phyloP scores from a whole-genome alignment of 2,113 vertebrate genomes.

The Lycaon pictus region DNA sequence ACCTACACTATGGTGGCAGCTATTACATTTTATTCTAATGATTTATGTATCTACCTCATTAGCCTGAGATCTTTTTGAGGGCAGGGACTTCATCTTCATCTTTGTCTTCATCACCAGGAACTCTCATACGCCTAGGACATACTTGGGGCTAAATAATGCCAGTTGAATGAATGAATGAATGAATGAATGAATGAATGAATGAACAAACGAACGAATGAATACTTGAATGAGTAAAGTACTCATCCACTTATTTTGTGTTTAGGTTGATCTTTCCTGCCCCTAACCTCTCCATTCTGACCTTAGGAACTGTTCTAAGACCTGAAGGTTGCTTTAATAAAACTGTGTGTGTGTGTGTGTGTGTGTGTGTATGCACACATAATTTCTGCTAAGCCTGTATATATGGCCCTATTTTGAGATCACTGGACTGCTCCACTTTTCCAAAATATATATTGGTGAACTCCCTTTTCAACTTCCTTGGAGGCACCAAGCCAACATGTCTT shows the following conservation, averaged over 20 bases:
- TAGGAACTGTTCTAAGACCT: background rate
- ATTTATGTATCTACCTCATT: conserved; percentile 12
- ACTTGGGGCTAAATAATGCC: conserved; percentile 6
- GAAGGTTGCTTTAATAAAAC: conserved; percentile 16
- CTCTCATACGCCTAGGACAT: background rate
- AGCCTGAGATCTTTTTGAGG: conserved; percentile 28
- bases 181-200: background rate
- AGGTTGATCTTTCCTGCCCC: background rate
- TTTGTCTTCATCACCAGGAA: background rate
- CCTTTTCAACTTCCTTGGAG: conserved; percentile 65
- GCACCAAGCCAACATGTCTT: conserved; percentile 41
- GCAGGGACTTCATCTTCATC: conserved; percentile 32
- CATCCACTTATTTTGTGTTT: conserved; percentile 21
- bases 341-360: background rate
- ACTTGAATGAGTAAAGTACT: background rate
- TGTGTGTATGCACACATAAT: background rate
- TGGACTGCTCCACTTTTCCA: conserved; percentile 3
- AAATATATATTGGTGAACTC: conserved; percentile 58
- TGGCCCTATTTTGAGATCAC: conserved; percentile 26
- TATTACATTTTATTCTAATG: conserved; percentile 14
- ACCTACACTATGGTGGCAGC: background rate
- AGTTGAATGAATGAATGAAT: conserved; percentile 2
- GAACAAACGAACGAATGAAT: background rate
- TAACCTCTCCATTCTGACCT: background rate
- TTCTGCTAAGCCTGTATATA: background rate